Evolutionary conservation across 2,888 invertebrate genomes (phyloP).

Genomic region (Nipponacmea schrenckii): DNA sequence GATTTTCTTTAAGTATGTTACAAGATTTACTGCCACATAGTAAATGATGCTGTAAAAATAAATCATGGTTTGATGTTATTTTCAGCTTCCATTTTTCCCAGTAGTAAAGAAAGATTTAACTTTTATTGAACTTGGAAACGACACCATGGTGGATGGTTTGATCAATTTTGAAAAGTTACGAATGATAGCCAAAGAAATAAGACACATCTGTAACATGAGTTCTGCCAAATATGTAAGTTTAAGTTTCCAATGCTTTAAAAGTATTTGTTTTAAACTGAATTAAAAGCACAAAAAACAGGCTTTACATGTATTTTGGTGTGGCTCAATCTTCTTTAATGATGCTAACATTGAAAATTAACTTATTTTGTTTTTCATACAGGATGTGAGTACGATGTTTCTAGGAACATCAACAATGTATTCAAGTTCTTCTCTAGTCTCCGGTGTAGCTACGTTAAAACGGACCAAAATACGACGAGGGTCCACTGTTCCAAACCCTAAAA

Average conservation of each 20-base stretch:
- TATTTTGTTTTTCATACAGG: slow-evolving; percentile 65
- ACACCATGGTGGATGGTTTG: slow-evolving; percentile 66
- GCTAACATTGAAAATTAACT: background rate
- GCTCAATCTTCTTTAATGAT: background rate
- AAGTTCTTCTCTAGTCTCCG: slow-evolving; percentile 50
- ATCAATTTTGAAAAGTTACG: slow-evolving; percentile 98
- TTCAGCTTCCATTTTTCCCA: slow-evolving; percentile 73
- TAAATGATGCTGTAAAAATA: background rate
- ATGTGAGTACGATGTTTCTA: slow-evolving; percentile 69
- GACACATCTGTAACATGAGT: slow-evolving; percentile 82
- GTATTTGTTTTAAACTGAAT: background rate
- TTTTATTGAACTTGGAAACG: slow-evolving; percentile 96
- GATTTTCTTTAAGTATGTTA: background rate
- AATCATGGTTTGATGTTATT: slow-evolving; percentile 18
- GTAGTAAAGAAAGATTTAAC: slow-evolving; percentile 82
- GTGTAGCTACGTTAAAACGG: slow-evolving; percentile 61
- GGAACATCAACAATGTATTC: slow-evolving; percentile 51
- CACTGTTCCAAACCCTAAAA: slow-evolving; percentile 89
- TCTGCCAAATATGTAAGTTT: slow-evolving; percentile 79
- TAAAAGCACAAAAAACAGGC: background rate
- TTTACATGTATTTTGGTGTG: background rate
- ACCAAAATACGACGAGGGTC: slow-evolving; percentile 74
- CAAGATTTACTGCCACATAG: too few relatives aligned
- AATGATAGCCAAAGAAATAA: slow-evolving; percentile 95
- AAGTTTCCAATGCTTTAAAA: background rate